Percentiles rank a stretch among this genome's conserved stretches.
phyloP scores from a whole-genome alignment of 2,113 vertebrate genomes.

The Campylomormyrus numenius region DNA sequence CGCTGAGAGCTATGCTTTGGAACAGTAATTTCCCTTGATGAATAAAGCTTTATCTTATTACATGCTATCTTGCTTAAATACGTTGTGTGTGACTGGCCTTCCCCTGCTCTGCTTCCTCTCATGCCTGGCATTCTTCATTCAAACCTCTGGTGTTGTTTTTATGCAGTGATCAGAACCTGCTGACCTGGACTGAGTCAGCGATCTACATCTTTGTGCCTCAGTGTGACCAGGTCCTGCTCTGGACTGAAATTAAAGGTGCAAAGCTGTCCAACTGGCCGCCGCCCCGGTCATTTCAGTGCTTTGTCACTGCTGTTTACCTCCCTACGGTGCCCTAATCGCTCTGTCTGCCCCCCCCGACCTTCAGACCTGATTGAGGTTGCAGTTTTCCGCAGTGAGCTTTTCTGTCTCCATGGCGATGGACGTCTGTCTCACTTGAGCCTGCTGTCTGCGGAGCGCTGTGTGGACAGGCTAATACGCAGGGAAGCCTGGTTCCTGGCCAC shows the following conservation, averaged over 20 bases:
- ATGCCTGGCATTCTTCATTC: not conserved
- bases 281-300: not conserved
- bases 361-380: slow-evolving; percentile 80
- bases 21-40: not conserved
- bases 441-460: slow-evolving; percentile 76
- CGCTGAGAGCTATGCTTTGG: not conserved
- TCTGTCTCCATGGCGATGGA: slow-evolving; percentile 81
- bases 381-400: slow-evolving; percentile 78
- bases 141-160: not conserved
- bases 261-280: not conserved
- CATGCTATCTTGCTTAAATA: not conserved
- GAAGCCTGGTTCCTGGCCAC: slow-evolving; percentile 78
- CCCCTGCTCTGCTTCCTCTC: not conserved
- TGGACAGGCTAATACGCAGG: slow-evolving; percentile 81
- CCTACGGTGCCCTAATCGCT: not conserved
- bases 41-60: not conserved
- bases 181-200: slow-evolving; percentile 87
- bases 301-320: not conserved
- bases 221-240: slow-evolving; percentile 84
- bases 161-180: slow-evolving; percentile 78
- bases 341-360: slow-evolving; percentile 8
- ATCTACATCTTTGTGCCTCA: slow-evolving; percentile 90
- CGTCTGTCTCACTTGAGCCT: slow-evolving; percentile 80
- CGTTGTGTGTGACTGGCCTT: not conserved
- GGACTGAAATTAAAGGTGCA: slow-evolving; percentile 87